Base-by-base conservation (phyloP, 2,113 vertebrate genomes). In the Neoarius graeffei region DNA sequence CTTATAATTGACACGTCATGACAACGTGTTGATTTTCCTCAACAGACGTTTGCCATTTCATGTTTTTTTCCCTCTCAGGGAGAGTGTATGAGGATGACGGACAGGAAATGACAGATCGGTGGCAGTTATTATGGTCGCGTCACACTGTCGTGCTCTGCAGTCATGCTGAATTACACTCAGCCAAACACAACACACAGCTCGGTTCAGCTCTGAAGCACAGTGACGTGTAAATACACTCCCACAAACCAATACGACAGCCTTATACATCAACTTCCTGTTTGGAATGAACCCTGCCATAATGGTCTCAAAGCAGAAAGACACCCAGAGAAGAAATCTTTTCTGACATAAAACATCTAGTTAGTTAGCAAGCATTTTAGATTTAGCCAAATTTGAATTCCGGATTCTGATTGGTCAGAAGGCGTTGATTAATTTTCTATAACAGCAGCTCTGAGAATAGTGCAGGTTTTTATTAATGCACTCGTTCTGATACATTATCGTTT, bases 21-120 rank as follows among this genome's bases (percentile, higher is more conserved):
- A 94, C 91, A 86, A 89, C 89, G 87, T 92, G 93, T 91, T 92
- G 91, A 90, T 91, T 92, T 86, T 91, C 86, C 85, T 87, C 88
- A 88, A 85, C 89, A 87, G 76, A 91, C 81, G 85, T 88, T 87
- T 66, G 27, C 77, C 81, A 80, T 85, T 80, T 79, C 88, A 67
- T 85, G 52, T 50, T 60, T 84, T 76, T 71, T 79, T 71, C 35
- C 86, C 13, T 80, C 79, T 82, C 42, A 64, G 76, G 79, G 66
- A 35, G 56, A 27, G 85, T 57, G 90, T 87, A 88, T 88, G 87
- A 66, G 86, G 62, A 64, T 91, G 92, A 94, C 89, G 71, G 92
- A 92, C 89, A 84, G 88, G 79, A 93, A 87, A 73, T 93, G 93
- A 93, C 93, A 93, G 90, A 88, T 90, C 88, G 89, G 83, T 91